phyloP scores from a whole-genome alignment of 2,797 vertebrate species.

The Neostethus bicornis region DNA sequence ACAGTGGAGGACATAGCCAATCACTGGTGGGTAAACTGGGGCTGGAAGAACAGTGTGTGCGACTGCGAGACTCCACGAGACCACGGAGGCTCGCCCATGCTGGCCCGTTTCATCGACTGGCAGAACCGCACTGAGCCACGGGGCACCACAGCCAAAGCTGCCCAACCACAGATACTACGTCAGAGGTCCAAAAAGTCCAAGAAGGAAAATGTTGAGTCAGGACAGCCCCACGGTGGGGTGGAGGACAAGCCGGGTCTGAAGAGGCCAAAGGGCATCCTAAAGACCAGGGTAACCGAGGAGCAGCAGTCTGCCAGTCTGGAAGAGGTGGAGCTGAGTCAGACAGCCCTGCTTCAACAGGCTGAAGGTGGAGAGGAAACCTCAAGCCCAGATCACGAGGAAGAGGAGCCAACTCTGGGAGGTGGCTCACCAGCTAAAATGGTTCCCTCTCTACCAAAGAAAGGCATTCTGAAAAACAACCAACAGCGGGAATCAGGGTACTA shows the following conservation, averaged over 20 bases:
- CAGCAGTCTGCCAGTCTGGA: conserved; percentile 87
- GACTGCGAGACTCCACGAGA: conserved; percentile 91
- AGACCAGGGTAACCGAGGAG: conserved; percentile 90
- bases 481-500: conserved; percentile 99
- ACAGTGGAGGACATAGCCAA: conserved; percentile 98
- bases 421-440: conserved; percentile 82
- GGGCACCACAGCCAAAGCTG: conserved; percentile 78
- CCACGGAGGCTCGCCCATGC: conserved; percentile 88
- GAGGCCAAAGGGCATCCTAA: conserved; percentile 96
- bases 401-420: conserved; percentile 69
- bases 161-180: conserved; percentile 83
- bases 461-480: conserved; percentile 98
- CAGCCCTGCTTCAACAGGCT: conserved; percentile 66
- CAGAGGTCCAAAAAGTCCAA: conserved; percentile 96
- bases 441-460: conserved; percentile 93
- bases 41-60: conserved; percentile 96
- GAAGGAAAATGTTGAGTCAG: conserved; percentile 90
- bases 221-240: conserved; percentile 78
- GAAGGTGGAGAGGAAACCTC: conserved; percentile 76
- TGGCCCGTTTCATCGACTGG: conserved; percentile 97
- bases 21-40: conserved; percentile 99
- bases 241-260: conserved; percentile 88
- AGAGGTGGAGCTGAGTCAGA: conserved; percentile 84
- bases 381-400: conserved; percentile 78
- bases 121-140: conserved; percentile 92